Evolutionary conservation across 2,797 vertebrate genomes (phyloP).

Genomic region (Cryptoprocta ferox): DNA sequence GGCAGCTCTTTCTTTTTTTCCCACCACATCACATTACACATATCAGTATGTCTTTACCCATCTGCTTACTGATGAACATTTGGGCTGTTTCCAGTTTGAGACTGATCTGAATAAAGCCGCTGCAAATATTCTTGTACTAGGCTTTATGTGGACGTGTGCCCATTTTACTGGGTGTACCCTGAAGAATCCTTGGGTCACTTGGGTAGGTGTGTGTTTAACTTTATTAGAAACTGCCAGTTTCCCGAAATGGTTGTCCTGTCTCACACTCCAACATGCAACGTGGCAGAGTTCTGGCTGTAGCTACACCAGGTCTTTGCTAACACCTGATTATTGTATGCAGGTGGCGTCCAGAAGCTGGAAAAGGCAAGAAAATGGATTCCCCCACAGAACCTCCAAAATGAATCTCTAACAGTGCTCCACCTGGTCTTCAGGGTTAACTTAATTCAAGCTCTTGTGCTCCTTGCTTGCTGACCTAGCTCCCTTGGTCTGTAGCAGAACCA

Average conservation of each 20-base stretch:
- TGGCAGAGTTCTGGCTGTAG: background rate
- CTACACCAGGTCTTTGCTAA: background rate
- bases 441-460: background rate
- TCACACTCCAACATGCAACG: too few relatives aligned
- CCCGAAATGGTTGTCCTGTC: background rate
- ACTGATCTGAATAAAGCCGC: background rate
- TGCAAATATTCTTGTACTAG: background rate
- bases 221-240: background rate
- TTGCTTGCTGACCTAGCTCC: background rate
- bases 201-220: background rate
- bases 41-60: too few relatives aligned
- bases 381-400: background rate
- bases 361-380: background rate
- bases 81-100: background rate
- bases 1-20: too few relatives aligned
- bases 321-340: background rate
- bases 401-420: background rate
- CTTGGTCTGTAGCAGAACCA: background rate
- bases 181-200: background rate
- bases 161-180: background rate
- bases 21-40: fast-evolving
- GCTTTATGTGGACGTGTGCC: background rate
- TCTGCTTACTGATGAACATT: background rate
- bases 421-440: fast-evolving
- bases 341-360: background rate